Conservation (phyloP, 1,140 invertebrate species). For the Pararge aegeria region DNA sequence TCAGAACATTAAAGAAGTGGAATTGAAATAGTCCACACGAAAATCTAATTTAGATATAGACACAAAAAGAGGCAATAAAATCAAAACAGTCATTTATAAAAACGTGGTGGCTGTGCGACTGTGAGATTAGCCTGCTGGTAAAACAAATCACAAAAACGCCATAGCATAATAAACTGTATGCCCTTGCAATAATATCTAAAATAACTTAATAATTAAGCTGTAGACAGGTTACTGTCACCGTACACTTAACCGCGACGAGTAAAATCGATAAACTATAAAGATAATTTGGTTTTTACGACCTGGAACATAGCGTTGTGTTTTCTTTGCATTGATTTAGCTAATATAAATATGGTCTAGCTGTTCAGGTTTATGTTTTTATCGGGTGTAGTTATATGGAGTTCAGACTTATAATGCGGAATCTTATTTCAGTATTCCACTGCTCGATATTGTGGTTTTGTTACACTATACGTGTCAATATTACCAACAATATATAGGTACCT, state of each 20-base stretch:
- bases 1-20: not conserved
- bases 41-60: not conserved
- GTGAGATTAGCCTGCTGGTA: conserved; percentile 30
- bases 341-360: not conserved
- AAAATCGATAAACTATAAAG: not conserved
- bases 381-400: conserved; percentile 17
- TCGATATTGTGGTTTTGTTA: conserved; percentile 17
- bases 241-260: conserved; percentile 4
- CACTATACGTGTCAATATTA: not conserved
- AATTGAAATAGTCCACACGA: not conserved
- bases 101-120: conserved; percentile 32
- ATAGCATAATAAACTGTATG: conserved; percentile 16
- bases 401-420: conserved; percentile 19
- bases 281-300: not conserved
- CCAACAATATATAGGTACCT: too few relatives aligned
- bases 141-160: conserved; percentile 15
- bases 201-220: not conserved
- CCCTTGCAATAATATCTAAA: conserved; percentile 13
- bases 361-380: not conserved
- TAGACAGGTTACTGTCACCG: conserved; percentile 18
- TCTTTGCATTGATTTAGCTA: not conserved
- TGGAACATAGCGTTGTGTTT: not conserved
- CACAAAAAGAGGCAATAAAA: not conserved
- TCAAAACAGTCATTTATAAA: conserved; percentile 21
- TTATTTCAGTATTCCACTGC: conserved; percentile 18